Evolutionary conservation across 2,888 invertebrate genomes (phyloP).

Genomic region (Zonitis immaculata): DNA sequence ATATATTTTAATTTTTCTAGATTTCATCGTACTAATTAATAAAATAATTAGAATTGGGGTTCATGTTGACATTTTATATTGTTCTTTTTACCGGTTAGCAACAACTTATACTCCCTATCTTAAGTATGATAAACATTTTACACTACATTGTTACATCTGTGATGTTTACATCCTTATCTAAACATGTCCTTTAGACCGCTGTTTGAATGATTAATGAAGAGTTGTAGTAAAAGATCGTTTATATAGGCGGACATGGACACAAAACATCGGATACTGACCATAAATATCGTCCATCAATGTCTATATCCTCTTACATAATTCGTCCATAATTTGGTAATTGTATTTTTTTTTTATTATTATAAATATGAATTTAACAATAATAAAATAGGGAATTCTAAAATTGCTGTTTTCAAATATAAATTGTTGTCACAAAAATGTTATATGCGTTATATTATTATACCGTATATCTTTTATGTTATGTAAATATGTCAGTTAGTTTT

Average conservation of each 20-base stretch:
- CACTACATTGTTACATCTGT: constrained; percentile 29
- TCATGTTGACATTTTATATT: too few species aligned
- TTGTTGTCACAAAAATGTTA: too few species aligned
- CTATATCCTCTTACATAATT: constrained; percentile 8
- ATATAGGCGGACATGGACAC: neutral
- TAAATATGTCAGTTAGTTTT: too few species aligned
- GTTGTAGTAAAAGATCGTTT: constrained; percentile 5
- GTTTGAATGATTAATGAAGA: constrained; percentile 33
- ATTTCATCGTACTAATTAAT: constrained; percentile 10
- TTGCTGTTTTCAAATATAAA: too few species aligned
- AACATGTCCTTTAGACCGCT: constrained; percentile 30
- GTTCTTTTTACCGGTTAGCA: too few species aligned
- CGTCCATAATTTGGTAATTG: neutral
- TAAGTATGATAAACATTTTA: constrained; percentile 27
- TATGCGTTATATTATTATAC: too few species aligned
- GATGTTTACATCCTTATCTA: constrained; percentile 34
- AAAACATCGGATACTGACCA: constrained; percentile 24
- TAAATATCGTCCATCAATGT: constrained; percentile 25
- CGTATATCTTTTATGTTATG: too few species aligned
- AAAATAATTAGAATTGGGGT: too few species aligned
- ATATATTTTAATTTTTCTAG: neutral
- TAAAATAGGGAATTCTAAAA: too few species aligned
- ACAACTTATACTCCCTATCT: too few species aligned
- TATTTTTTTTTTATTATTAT: too few species aligned
- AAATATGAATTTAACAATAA: too few species aligned